A percentile compares a stretch with the other conserved stretches of the same genome.
These are phyloP conservation scores for Mesocricetus auratus DNA, from an alignment of 2,113 vertebrate species.

Conservation along the genomic window DNA sequence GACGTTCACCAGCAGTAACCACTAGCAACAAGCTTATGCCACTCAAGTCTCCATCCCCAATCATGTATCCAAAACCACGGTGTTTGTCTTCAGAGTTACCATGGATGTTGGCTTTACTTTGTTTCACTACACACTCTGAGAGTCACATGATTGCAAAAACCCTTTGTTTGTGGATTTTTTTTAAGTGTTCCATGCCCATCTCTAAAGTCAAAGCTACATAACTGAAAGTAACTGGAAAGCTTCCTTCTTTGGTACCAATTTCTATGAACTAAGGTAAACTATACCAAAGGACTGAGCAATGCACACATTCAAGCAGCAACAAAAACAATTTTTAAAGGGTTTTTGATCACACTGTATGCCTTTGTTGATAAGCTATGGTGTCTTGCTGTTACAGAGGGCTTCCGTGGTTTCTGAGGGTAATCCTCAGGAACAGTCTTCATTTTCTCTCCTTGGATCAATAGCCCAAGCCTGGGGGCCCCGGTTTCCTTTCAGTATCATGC, in stretches of 20 bases:
- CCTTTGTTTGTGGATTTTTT: background rate
- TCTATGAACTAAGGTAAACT: background rate
- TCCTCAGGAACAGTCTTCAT: background rate
- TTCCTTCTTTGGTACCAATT: background rate
- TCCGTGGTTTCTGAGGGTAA: no score
- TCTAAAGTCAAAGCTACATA: background rate
- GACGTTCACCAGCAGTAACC: background rate
- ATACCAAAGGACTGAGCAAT: background rate
- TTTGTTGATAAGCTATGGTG: background rate
- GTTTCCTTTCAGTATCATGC: background rate
- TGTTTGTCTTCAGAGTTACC: background rate
- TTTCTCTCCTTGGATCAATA: background rate
- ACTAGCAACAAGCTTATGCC: background rate
- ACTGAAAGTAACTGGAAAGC: background rate
- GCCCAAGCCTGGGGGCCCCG: background rate
- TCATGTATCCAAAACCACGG: background rate
- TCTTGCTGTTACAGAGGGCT: background rate
- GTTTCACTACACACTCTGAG: background rate
- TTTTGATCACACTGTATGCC: background rate
- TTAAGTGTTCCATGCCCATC: background rate
- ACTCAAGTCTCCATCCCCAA: background rate
- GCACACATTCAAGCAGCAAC: background rate
- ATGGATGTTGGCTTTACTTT: fast-evolving
- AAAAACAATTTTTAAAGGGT: background rate
- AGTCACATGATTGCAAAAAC: background rate